Evolutionary conservation across 2,113 vertebrate genomes (phyloP).

Genomic region (Lasiurus borealis): DNA sequence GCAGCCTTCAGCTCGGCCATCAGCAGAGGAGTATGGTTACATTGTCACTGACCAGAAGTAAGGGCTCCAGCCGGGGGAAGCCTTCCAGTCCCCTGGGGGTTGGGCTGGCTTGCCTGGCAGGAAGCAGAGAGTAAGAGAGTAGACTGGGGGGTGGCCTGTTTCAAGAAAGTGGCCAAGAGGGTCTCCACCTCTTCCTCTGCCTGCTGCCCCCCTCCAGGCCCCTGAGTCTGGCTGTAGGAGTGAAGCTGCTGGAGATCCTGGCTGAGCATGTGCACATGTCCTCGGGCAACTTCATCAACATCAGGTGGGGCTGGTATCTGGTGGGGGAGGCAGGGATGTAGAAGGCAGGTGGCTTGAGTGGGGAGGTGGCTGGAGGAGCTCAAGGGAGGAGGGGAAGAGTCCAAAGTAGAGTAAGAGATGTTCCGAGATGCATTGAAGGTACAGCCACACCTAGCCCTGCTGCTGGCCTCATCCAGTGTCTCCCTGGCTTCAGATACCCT

Average conservation of each 20-base stretch:
- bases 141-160: background rate
- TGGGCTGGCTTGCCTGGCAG: background rate
- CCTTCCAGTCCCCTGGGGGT: background rate
- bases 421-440: background rate
- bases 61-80: constrained; percentile 64
- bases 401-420: background rate
- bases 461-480: background rate
- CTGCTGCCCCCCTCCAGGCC: constrained; percentile 85
- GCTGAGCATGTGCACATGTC: constrained; percentile 94
- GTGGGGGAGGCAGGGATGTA: background rate
- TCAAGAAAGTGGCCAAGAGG: background rate
- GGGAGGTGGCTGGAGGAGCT: background rate
- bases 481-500: background rate
- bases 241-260: constrained; percentile 93
- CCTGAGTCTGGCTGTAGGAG: constrained; percentile 92
- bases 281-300: constrained; percentile 96
- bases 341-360: background rate
- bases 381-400: background rate
- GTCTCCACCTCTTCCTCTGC: background rate
- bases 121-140: constrained; percentile 32
- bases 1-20: constrained; percentile 51
- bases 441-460: background rate
- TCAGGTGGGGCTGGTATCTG: constrained; percentile 89
- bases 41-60: constrained; percentile 96
- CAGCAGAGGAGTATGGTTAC: constrained; percentile 95